Evolutionary conservation across 2,113 vertebrate species (phyloP), one percentile per base, ranked within the genome.

Genomic region (Carlito syrichta): DNA sequence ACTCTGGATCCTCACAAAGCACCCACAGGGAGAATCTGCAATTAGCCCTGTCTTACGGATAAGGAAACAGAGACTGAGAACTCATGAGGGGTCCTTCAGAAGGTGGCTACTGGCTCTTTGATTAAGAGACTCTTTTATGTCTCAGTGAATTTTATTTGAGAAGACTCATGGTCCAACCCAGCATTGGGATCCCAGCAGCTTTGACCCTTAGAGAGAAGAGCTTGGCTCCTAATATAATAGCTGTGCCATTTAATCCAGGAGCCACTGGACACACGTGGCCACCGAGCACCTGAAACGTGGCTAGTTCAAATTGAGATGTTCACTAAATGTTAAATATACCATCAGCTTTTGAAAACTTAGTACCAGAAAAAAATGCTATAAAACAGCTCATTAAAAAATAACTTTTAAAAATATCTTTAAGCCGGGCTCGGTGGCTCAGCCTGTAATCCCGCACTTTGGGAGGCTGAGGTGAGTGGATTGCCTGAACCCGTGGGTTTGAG

Each of bases 201-300:
- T 76, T 56, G 32, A 73, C 71, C 58, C 22, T 83, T 60, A 52
- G 43, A 5, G 6, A 50, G 12, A 38, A 73, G 68, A 71, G 52
- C 66, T 81, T 62, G 25, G 22, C 58, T 77, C 86, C 50, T 78
- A 14, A 66, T 16, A 20, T 13, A 50, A 38, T 11, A 69, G n/a
- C 52, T 12, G 14, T 6, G 0, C 14, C 11, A 56, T 22, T n/a
- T n/a, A 11, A 1, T 13, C 5, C 38, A 2, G 2, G 56, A 38
- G 23, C 43, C 11, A 5, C 35, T 62, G 74, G 58, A 35, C 56
- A 1, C 25, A 52, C 1, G 9, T 60, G 76, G 30, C 40, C 89
- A 32, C 66, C 7, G 66, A 79, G 62, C 23, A 3, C 5, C 43
- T 10, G 68, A n/a, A 68, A 1, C 2, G 20, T 12, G 13, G 43